phyloP scores from a whole-genome alignment of 2,113 vertebrate genomes.

The Mirza zaza region DNA sequence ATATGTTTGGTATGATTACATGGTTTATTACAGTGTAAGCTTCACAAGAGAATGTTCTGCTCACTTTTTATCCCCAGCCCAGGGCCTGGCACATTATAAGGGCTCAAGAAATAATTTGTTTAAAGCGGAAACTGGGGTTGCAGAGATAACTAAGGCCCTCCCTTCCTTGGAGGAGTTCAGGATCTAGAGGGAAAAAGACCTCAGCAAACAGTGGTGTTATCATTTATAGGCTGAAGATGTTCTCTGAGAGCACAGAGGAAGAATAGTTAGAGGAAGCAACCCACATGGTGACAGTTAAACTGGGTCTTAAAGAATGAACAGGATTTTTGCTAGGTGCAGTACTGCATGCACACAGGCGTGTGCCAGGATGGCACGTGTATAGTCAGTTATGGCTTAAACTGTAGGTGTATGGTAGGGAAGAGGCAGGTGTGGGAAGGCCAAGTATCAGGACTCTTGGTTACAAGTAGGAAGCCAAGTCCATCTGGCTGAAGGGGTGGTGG shows the following conservation, averaged over 20 bases:
- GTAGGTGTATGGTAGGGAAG: neutral
- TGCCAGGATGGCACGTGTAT: fast-evolving
- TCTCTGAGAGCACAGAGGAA: neutral
- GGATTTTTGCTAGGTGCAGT: neutral
- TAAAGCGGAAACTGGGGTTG: neutral
- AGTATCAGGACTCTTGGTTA: neutral
- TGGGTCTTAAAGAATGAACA: neutral
- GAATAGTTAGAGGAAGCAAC: neutral
- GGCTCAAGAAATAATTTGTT: neutral
- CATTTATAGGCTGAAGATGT: neutral
- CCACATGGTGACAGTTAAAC: neutral
- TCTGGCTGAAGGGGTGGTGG: neutral
- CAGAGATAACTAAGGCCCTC: neutral
- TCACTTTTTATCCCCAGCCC: neutral
- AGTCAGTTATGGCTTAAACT: neutral
- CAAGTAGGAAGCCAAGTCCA: neutral
- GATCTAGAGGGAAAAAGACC: neutral
- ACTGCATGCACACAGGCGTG: fast-evolving
- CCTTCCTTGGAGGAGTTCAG: neutral
- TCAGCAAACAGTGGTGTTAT: neutral
- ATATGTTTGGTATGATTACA: too few species aligned
- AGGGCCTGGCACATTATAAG: neutral
- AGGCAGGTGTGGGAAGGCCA: neutral
- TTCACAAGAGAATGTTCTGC: neutral
- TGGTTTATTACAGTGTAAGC: neutral